Evolutionary conservation across 2,797 vertebrate genomes (phyloP).

Genomic region (Peromyscus nudipes): DNA sequence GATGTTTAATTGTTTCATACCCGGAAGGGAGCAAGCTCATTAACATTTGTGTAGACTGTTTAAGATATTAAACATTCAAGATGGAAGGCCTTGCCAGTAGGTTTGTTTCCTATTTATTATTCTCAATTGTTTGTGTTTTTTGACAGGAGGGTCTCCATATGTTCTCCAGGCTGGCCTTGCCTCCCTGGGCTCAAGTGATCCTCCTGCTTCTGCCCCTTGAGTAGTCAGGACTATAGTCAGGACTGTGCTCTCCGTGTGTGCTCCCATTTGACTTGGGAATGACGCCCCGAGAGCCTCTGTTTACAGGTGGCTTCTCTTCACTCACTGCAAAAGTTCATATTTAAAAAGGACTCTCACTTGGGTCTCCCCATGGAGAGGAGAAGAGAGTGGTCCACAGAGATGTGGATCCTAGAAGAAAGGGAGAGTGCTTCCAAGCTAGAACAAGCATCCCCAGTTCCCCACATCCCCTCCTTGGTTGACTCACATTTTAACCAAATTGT

Average conservation of each 20-base stretch:
- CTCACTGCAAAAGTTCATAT: not conserved
- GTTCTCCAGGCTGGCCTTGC: not conserved
- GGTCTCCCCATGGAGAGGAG: not conserved
- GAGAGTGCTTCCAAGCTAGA: not conserved
- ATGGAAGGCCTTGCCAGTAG: not conserved
- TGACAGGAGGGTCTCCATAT: not conserved
- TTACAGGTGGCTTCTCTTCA: not conserved
- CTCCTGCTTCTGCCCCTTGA: not conserved
- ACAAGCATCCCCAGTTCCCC: not conserved
- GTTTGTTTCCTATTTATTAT: conserved; percentile 26
- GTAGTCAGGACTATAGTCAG: not conserved
- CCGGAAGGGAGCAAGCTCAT: conserved; percentile 50
- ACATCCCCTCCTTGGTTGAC: not conserved
- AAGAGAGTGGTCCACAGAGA: not conserved
- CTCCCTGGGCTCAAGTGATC: not conserved
- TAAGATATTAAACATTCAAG: conserved; percentile 55
- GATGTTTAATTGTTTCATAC: conserved; percentile 53
- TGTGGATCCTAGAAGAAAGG: not conserved
- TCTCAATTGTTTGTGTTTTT: not conserved
- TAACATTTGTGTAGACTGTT: conserved; percentile 63
- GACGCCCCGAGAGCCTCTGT: not conserved
- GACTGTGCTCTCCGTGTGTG: not conserved
- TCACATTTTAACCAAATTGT: not conserved
- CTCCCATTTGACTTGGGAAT: conserved; percentile 2
- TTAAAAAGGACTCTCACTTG: not conserved